Evolutionary conservation across 1,140 invertebrate species (phyloP).

Genomic region (Bombus haemorrhoidalis): DNA sequence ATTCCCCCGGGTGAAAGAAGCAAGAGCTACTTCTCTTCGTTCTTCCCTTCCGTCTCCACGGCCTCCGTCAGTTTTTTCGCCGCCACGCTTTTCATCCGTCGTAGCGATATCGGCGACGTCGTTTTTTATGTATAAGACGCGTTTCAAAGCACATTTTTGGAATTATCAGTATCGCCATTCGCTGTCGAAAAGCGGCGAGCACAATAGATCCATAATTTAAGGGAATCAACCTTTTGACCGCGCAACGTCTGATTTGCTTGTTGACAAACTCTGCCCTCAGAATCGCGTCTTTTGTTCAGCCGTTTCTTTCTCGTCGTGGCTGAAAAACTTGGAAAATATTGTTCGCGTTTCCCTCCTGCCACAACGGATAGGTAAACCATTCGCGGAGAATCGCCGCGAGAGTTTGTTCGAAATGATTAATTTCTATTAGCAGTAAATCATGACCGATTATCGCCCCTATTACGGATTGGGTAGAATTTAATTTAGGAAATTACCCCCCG

Average conservation of each 20-base stretch:
- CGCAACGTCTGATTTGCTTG: not conserved
- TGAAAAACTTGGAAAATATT: not conserved
- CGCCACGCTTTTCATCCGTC: not conserved
- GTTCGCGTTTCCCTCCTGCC: not conserved
- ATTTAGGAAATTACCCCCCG: not conserved
- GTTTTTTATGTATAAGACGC: conserved; percentile 7
- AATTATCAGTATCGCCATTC: not conserved
- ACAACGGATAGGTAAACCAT: not conserved
- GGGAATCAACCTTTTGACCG: not conserved
- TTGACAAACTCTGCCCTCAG: not conserved
- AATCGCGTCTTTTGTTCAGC: not conserved
- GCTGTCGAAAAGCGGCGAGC: not conserved
- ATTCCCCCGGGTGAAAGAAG: conserved; percentile 50
- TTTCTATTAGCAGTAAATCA: not conserved
- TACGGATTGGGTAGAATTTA: not conserved
- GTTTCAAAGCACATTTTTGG: conserved; percentile 11
- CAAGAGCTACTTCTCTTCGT: conserved; percentile 21
- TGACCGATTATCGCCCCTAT: not conserved
- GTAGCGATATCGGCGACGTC: not conserved
- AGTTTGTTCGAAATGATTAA: not conserved
- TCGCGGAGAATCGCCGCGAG: too few relatives aligned
- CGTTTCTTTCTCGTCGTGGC: not conserved
- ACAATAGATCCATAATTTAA: not conserved
- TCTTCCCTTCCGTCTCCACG: not conserved
- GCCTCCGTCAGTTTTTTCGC: not conserved